Evolutionary conservation across 2,113 vertebrate species (phyloP), one percentile per base, ranked within the genome.

Genomic region (Orycteropus afer): DNA sequence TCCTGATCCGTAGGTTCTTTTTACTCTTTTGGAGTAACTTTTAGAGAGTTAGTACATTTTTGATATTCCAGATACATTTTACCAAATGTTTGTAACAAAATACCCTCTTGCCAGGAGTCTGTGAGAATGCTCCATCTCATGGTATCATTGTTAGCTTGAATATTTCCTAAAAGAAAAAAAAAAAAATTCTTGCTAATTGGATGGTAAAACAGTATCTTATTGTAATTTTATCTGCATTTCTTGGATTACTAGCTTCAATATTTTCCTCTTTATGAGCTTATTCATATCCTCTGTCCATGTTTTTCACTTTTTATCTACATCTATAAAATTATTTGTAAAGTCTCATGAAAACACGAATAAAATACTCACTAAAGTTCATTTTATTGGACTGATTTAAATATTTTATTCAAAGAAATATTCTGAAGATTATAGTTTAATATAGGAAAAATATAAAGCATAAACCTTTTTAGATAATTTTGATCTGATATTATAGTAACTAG

Each of bases 321-420:
- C 20, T 73, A 78, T 78, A 1, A 73, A 84, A 94, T 84, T 82
- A 65, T 67, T 87, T 53, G 29, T 53, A 29, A 93, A 71, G 34
- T 95, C 22, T 83, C 61, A 92, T 3, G 32, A 45, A 95, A 73
- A 59, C 76, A 63, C 59, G 40, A 94, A 89, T 71, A 90, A 86
- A 92, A 81, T 77, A 81, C 17, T 85, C 4, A 90, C 4, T 74
- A n/a, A 53, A 65, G 25, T 88, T 76, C 17, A 87, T 85, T 91
- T 89, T 81, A 91, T 74, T 96, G 57, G 14, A 65, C 27, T 93
- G 83, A 92, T 53, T 94, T 93, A 91, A 95, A 79, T 92, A 78
- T 90, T 96, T 95, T 96, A 76, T 86, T 96, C 90, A 91, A 80
- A 91, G 76, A 94, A 90, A 96, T 94, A 88, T 34, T 93, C 90